Base-by-base conservation (phyloP, 2,113 vertebrate genomes). In the Colinus virginianus region DNA sequence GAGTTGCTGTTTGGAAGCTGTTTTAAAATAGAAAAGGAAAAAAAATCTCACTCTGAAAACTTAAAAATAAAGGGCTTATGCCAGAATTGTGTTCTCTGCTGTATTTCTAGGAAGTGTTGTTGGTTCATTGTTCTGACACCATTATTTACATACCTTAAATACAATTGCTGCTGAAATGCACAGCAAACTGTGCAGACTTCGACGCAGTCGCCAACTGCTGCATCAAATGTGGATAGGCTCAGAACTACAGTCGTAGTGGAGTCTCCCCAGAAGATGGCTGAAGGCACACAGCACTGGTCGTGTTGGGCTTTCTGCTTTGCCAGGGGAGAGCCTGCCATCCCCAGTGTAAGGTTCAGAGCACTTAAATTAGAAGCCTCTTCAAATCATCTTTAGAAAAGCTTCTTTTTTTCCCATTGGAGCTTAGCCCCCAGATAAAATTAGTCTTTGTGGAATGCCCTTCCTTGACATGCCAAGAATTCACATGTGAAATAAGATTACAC, bases 1-100 rank as follows among this genome's bases (percentile, higher is more conserved):
- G 34, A 97, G 75, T 95, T 82, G 82, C 76, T 95, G 71, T 94
- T 97, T 97, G 93, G 95, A 98, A 97, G 83, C 42, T 55, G 82
- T 75, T 97, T 95, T 96, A 97, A 97, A 97, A 96, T 96, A 97
- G 95, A 97, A 97, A 94, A 97, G 53, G 72, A 95, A 96, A 96
- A 93, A 96, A 95, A 84, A 80, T 43, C 48, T 93, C 84, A 70
- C 77, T 93, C 93, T 94, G 75, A 92, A 84, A 94, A 90, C 67
- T 90, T 88, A 93, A 83, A 81, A 59, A 59, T 90, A 92, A 96
- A 96, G 80, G 59, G 26, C 48, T 94, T 69, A 32, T 84, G 84
- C 83, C 48, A 97, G 81, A 95, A 93, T 69, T 21, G 1, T 84
- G 69, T 96, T 90, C 88, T 96, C 69, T 32, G 45, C 67, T 90